phyloP scores from a whole-genome alignment of 2,797 vertebrate species.

The Clarias fuscus region DNA sequence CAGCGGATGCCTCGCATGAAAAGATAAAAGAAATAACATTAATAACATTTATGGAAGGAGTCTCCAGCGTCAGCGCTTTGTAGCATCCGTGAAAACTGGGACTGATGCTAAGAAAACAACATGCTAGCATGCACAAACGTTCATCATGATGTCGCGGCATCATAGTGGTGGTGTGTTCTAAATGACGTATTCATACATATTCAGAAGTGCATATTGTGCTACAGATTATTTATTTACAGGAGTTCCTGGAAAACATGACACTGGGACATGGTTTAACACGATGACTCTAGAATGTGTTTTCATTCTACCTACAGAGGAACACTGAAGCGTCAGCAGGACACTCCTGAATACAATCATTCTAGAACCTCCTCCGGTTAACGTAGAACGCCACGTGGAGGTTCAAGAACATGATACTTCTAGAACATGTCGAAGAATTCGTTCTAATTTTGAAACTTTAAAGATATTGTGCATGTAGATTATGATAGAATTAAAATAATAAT shows the following conservation, averaged over 20 bases:
- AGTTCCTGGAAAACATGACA: neutral
- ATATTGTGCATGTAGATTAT: neutral
- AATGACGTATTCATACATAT: neutral
- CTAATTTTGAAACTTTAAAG: neutral
- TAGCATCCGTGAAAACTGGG: neutral
- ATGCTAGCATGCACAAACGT: neutral
- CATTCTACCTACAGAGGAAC: neutral
- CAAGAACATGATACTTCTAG: neutral
- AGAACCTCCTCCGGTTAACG: too few species aligned
- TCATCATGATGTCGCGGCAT: neutral
- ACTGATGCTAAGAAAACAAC: neutral
- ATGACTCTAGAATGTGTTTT: neutral
- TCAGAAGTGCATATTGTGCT: neutral
- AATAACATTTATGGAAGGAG: neutral
- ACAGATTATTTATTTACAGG: too few species aligned
- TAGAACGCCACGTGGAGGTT: neutral
- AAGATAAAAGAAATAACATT: neutral
- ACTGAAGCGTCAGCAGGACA: neutral
- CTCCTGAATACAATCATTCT: too few species aligned
- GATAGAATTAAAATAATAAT: neutral
- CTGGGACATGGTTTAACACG: neutral
- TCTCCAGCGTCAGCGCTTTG: neutral
- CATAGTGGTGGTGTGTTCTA: neutral
- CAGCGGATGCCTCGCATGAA: neutral
- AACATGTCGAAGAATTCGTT: neutral